phyloP scores from a whole-genome alignment of 2,113 vertebrate genomes.

The Excalfactoria chinensis region DNA sequence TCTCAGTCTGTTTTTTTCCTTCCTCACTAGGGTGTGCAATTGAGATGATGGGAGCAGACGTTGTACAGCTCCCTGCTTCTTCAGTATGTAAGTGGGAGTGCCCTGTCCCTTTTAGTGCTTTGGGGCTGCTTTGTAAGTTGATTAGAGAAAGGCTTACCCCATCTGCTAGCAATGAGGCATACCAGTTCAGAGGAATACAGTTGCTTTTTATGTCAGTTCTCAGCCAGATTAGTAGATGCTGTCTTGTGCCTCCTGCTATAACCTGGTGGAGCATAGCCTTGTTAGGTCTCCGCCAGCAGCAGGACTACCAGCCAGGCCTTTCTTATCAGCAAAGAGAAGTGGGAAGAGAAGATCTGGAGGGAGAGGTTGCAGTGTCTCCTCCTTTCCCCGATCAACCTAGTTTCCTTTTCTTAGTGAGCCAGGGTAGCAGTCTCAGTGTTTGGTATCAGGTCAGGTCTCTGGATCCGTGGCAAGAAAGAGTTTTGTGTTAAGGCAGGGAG shows the following conservation, averaged over 20 bases:
- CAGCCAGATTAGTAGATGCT: background rate
- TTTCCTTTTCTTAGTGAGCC: background rate
- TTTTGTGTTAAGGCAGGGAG: background rate
- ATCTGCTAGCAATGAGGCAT: background rate
- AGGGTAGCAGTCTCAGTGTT: background rate
- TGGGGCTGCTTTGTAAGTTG: background rate
- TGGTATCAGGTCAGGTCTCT: background rate
- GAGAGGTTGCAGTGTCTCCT: accelerated
- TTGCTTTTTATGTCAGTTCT: background rate
- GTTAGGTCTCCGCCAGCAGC: background rate
- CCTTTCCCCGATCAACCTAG: background rate
- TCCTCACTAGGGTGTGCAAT: accelerated
- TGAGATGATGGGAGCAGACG: background rate
- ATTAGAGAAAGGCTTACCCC: background rate
- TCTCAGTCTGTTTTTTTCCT: too few relatives aligned
- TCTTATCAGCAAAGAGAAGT: background rate
- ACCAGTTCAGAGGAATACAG: background rate
- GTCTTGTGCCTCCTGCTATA: background rate
- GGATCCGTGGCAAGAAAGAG: background rate
- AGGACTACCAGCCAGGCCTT: background rate
- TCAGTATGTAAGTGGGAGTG: background rate
- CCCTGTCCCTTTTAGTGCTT: background rate
- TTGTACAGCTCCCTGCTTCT: background rate
- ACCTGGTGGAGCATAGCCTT: background rate
- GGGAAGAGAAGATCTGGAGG: background rate